phyloP scores from a whole-genome alignment of 2,888 invertebrate genomes.

The Xylota segnis region DNA sequence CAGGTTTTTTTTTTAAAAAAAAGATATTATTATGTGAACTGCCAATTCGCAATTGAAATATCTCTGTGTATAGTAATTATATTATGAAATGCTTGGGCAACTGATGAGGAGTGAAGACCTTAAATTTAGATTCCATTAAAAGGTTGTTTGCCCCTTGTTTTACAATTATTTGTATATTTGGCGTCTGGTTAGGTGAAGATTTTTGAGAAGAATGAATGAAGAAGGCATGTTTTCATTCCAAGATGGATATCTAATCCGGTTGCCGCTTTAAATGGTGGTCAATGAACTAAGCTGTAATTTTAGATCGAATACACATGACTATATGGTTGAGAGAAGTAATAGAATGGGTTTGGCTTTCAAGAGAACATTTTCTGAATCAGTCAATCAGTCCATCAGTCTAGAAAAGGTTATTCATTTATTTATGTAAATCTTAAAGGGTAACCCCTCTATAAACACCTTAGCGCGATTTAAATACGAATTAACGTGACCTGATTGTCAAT shows the following conservation, averaged over 20 bases:
- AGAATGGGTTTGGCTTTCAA: too few relatives aligned
- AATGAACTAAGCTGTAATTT: slow-evolving; percentile 10
- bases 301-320: not conserved
- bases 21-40: not conserved
- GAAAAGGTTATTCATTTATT: too few relatives aligned
- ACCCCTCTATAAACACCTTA: too few relatives aligned
- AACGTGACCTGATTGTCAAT: too few relatives aligned
- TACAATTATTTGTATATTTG: not conserved
- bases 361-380: too few relatives aligned
- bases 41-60: slow-evolving; percentile 35
- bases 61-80: slow-evolving; percentile 24
- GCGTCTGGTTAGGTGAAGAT: slow-evolving; percentile 6
- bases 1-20: too few relatives aligned
- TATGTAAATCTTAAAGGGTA: too few relatives aligned
- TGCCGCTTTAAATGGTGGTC: not conserved
- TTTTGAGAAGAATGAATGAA: slow-evolving; percentile 25
- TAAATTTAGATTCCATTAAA: slow-evolving; percentile 2
- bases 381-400: too few relatives aligned
- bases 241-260: slow-evolving; percentile 11
- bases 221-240: not conserved
- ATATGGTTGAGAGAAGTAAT: too few relatives aligned
- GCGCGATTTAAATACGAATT: too few relatives aligned
- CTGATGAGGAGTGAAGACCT: slow-evolving; percentile 2
- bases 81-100: slow-evolving; percentile 37
- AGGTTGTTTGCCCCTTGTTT: slow-evolving; percentile 23